Conservation (phyloP, 2,113 vertebrate genomes). For the Capreolus pygargus region DNA sequence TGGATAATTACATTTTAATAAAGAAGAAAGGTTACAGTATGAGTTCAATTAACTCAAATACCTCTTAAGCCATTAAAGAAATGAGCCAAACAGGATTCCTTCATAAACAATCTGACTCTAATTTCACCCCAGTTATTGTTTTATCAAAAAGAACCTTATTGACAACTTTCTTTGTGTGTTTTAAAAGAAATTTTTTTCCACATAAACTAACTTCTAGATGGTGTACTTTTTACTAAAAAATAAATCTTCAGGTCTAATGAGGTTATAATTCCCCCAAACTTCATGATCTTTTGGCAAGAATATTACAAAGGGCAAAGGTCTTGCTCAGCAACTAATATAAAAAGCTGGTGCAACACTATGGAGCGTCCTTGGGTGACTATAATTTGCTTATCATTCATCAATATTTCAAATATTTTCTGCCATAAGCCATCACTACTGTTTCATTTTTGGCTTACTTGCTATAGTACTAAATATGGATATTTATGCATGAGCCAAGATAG, state of each 20-base stretch:
- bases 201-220: background rate
- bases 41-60: background rate
- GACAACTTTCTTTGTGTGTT: background rate
- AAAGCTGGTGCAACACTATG: background rate
- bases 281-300: background rate
- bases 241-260: slow-evolving; percentile 6
- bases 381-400: slow-evolving; percentile 51
- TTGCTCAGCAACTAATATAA: slow-evolving; percentile 15
- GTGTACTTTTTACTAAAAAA: slow-evolving; percentile 37
- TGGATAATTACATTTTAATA: background rate
- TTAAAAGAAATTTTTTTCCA: background rate
- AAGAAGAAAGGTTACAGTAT: background rate
- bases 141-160: background rate
- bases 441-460: slow-evolving; percentile 33
- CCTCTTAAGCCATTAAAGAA: background rate
- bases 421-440: background rate
- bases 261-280: background rate
- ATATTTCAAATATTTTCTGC: slow-evolving; percentile 50
- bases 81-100: background rate
- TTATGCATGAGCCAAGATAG: background rate
- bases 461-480: background rate
- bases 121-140: background rate
- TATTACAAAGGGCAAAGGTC: slow-evolving; percentile 38
- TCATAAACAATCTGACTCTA: background rate
- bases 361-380: background rate